Percentiles rank a stretch among this genome's conserved stretches.
Evolutionary conservation across 1,140 invertebrate species (phyloP).

Genomic region (Halyomorpha halys): DNA sequence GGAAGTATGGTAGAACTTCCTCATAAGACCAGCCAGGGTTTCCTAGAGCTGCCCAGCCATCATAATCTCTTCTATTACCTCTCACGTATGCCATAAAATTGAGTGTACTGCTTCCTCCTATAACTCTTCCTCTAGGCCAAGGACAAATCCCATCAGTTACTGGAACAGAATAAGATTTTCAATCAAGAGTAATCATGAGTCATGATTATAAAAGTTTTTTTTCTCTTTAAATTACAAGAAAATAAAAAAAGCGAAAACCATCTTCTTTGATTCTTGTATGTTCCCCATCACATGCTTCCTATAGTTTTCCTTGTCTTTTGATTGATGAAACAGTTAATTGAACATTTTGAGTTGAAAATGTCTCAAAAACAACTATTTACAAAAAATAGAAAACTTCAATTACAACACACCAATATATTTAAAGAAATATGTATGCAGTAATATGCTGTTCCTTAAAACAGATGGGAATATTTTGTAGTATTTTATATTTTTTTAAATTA

Average conservation of each 20-base stretch:
- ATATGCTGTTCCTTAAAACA: too few relatives aligned
- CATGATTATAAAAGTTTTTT: neutral
- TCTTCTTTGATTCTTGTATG: too few relatives aligned
- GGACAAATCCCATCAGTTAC: constrained; percentile 29
- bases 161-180: constrained; percentile 15
- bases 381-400: too few relatives aligned
- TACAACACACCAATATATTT: too few relatives aligned
- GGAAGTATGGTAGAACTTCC: constrained; percentile 71
- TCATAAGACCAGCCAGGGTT: constrained; percentile 57
- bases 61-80: constrained; percentile 47
- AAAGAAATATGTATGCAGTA: too few relatives aligned
- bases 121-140: constrained; percentile 39
- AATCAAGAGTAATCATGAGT: neutral
- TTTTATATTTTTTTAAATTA: too few relatives aligned
- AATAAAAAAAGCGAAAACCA: neutral
- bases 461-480: too few relatives aligned
- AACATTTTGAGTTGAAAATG: too few relatives aligned
- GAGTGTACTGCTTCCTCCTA: constrained; percentile 52
- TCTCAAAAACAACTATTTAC: too few relatives aligned
- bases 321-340: neutral
- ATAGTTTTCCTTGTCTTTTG: neutral
- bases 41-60: constrained; percentile 41
- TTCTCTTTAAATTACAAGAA: neutral
- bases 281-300: neutral
- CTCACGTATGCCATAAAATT: constrained; percentile 54